Evolutionary conservation across 2,888 invertebrate genomes (phyloP).

Genomic region (Orthonevra nobilis): DNA sequence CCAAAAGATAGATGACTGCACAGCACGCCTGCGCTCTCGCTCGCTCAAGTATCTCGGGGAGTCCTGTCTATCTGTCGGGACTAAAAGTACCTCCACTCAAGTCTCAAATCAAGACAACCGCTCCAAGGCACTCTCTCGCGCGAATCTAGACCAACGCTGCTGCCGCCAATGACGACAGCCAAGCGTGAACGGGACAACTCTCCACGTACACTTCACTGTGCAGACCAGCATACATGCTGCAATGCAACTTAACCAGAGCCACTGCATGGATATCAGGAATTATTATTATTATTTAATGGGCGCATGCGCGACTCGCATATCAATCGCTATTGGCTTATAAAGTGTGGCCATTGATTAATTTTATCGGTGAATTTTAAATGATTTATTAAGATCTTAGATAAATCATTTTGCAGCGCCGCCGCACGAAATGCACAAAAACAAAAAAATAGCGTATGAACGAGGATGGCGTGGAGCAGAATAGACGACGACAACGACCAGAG

Average conservation of each 20-base stretch:
- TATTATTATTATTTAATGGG: constrained; percentile 68
- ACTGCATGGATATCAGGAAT: constrained; percentile 50
- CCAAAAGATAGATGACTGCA: constrained; percentile 50
- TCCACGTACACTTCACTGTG: too few relatives aligned
- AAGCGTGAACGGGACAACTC: constrained; percentile 50
- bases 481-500: too few relatives aligned
- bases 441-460: too few relatives aligned
- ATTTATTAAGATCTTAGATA: constrained; percentile 77
- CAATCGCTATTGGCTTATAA: constrained; percentile 73
- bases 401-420: constrained; percentile 74
- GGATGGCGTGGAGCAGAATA: too few relatives aligned
- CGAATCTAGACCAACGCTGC: constrained; percentile 33
- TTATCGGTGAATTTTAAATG: constrained; percentile 76
- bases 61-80: constrained; percentile 49
- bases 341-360: constrained; percentile 76
- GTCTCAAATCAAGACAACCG: constrained; percentile 16
- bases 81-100: constrained; percentile 18
- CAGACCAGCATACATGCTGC: too few relatives aligned
- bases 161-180: constrained; percentile 32
- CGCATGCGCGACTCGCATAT: constrained; percentile 61
- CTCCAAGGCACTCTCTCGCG: constrained; percentile 30
- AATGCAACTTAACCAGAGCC: too few relatives aligned
- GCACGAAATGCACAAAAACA: constrained; percentile 29
- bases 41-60: constrained; percentile 13
- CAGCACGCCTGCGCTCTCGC: constrained; percentile 11